Base-by-base conservation (phyloP, 2,888 invertebrate genomes). In the Catocala sponsa region DNA sequence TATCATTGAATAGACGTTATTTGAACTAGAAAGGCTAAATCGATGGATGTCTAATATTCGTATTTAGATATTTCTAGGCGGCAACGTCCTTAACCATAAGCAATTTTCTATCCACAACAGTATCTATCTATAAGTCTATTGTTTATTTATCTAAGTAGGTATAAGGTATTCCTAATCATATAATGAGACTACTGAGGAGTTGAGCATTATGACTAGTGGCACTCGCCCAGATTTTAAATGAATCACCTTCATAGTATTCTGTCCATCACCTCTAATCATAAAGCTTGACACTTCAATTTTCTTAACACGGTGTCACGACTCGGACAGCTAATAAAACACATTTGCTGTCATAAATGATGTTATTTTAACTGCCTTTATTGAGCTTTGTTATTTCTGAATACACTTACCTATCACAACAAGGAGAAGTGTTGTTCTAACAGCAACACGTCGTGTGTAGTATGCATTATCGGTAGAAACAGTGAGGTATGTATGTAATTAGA, bases 401-500 rank as follows among this genome's bases (percentile, higher is more conserved):
- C 35, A 38, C 35, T 38, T 44, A 38, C 35, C 6, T 44, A 44
- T 46, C 13, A 46, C 15, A 15, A 46, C 6, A 15, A 6, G 9
- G 7, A 46, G 7, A 13, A 13, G 46, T 46, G 46, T 46, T 46
- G 12, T 12, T 46, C 1, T 25, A 2, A 46, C 44, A 44, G 44
- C 15, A 44, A n/a, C 12, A 12, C 12, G 6, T 13, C 12, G 15
- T 15, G 15, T 46, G 11, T 9, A 47, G 35, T 32, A 55, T 41
- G 12, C 25, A 50, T 44, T 73, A 72, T 72, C 68, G 32, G 44
- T 58, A 48, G 46, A 42, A 57, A 56, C 61, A 68, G 55, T 59
- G 25, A 25, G 63, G 63, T 58, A 59, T 59, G 63, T 74, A 76
- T 82, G 80, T 90, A 89, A 87, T 89, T 89, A 90, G 83, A 88